These are phyloP conservation scores for Atethmia centrago DNA, from an alignment of 2,888 invertebrate genomes.

Conservation along the genomic window DNA sequence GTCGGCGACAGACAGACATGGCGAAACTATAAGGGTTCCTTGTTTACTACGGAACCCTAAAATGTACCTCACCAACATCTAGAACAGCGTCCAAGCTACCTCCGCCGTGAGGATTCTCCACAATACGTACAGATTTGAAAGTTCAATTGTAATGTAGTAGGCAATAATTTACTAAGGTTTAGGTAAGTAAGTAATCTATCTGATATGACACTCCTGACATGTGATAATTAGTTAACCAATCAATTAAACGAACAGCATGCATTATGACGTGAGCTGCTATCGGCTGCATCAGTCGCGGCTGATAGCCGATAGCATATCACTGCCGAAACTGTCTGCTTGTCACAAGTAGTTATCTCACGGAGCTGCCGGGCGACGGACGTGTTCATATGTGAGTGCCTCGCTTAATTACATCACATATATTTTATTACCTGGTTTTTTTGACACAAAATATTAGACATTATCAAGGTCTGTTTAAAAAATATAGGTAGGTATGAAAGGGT, in stretches of 20 bases:
- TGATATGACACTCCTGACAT: neutral
- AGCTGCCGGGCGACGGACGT: conserved; percentile 36
- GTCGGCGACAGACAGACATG: too few relatives aligned
- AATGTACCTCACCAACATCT: too few relatives aligned
- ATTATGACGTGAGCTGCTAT: conserved; percentile 34
- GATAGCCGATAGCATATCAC: conserved; percentile 34
- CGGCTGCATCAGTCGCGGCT: conserved; percentile 12
- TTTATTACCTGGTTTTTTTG: neutral
- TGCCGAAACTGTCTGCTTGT: conserved; percentile 38
- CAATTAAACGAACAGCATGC: neutral
- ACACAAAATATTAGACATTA: fast-evolving
- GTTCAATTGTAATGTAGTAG: too few relatives aligned
- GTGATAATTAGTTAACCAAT: neutral
- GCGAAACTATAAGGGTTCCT: too few relatives aligned
- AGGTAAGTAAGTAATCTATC: too few relatives aligned
- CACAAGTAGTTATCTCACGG: conserved; percentile 29
- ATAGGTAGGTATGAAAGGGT: neutral
- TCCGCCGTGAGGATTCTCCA: too few relatives aligned
- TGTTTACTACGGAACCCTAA: too few relatives aligned
- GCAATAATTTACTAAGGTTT: too few relatives aligned
- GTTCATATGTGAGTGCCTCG: conserved; percentile 48
- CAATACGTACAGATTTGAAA: too few relatives aligned
- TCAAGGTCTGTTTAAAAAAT: neutral
- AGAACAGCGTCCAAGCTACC: too few relatives aligned
- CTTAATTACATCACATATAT: neutral